Evolutionary conservation across 2,113 vertebrate genomes (phyloP).

Genomic region (Thymallus thymallus): DNA sequence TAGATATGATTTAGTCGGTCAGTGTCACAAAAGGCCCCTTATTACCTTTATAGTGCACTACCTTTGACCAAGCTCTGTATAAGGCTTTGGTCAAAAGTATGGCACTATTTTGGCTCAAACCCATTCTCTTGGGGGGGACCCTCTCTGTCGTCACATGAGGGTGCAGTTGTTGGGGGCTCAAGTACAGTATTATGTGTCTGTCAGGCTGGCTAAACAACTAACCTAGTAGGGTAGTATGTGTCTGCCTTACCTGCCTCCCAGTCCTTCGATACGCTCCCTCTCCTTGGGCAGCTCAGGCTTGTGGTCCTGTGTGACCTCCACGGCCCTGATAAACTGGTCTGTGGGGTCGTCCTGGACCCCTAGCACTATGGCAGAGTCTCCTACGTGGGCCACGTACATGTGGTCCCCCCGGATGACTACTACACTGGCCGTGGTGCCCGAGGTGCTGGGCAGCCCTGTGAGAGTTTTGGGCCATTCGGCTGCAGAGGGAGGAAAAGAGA

Average conservation of each 20-base stretch:
- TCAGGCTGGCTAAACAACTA: too few relatives aligned
- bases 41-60: too few relatives aligned
- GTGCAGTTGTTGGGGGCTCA: too few relatives aligned
- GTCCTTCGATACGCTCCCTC: conserved; percentile 92
- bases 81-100: too few relatives aligned
- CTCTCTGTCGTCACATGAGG: too few relatives aligned
- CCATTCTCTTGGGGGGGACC: too few relatives aligned
- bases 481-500: conserved; percentile 37
- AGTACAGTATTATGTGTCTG: too few relatives aligned
- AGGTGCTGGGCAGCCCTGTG: conserved; percentile 94
- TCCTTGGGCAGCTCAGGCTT: conserved; percentile 97
- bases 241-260: conserved; percentile 87
- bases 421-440: conserved; percentile 94
- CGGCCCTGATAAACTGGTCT: conserved; percentile 84
- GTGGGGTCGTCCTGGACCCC: conserved; percentile 85
- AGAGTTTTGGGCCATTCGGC: conserved; percentile 98
- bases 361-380: conserved; percentile 93
- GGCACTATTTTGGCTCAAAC: too few relatives aligned
- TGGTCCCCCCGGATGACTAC: conserved; percentile 90
- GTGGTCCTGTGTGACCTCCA: conserved; percentile 97
- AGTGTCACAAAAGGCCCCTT: too few relatives aligned
- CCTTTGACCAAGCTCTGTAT: too few relatives aligned
- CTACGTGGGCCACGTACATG: conserved; percentile 96
- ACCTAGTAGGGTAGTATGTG: too few relatives aligned
- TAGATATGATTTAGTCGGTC: too few relatives aligned